Evolutionary conservation across 2,797 vertebrate species (phyloP), one percentile per base, ranked within the genome.

Genomic region (Hydrocynus forskahlii): DNA sequence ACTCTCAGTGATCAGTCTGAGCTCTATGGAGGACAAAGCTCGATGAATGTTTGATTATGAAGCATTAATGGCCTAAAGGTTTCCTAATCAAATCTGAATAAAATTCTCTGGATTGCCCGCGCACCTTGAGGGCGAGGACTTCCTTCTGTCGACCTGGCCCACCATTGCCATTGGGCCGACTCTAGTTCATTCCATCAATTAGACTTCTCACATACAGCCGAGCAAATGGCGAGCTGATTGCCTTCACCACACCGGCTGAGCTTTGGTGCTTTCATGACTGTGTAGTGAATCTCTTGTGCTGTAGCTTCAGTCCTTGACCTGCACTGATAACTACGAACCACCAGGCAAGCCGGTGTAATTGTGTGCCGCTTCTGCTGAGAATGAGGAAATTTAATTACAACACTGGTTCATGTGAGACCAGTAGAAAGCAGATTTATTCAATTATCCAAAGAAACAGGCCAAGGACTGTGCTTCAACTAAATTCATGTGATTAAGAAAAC

Each of bases 11-110:
- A 38, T 52, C 78, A 69, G 69, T 81, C 73, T 55, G 55, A 48
- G 66, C 29, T 25, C 81, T 79, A 45, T 29, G 54, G 77, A 78
- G 38, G 66, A 76, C 74, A 79, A 78, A 81, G 78, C 79, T 83
- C 79, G 8, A 79, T 88, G 76, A 90, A 90, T 89, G 87, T 89
- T 86, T 88, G 77, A 89, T 84, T 57, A 82, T 67, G 13, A n/a
- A 73, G 80, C 50, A 79, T 87, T 91, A 89, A 91, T 89, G 86
- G 81, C 84, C 62, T 48, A 84, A 79, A 50, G 86, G 77, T 71
- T 82, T 77, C 68, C 84, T 83, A 87, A 91, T 91, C 86, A 88
- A 88, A 90, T 83, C 76, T 81, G 43, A 90, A 89, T 84, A 81
- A 87, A 87, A 86, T 60, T 80, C 74, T 88, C 80, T 79, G 38